These are phyloP conservation scores for Hiodon tergisus DNA, from an alignment of 2,113 vertebrate genomes.

Conservation along the genomic window DNA sequence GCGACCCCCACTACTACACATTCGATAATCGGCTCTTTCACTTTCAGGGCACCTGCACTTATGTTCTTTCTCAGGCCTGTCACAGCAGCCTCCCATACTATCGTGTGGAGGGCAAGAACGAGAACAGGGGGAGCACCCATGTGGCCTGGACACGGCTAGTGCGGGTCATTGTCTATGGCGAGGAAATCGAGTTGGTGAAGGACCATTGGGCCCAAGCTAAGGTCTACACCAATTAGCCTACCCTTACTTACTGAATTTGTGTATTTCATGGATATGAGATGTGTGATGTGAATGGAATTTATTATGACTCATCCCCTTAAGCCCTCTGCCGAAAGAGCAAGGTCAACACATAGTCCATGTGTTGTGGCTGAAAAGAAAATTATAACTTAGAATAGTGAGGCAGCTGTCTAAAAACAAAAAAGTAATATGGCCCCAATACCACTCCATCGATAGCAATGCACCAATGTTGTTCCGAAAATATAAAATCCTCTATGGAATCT, in stretches of 20 bases:
- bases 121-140: conserved; percentile 16
- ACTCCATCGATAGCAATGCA: no score
- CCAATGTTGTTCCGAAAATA: no score
- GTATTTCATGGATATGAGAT: background rate
- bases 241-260: no score
- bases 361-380: no score
- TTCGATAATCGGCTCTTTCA: conserved; percentile 44
- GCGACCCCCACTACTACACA: conserved; percentile 56
- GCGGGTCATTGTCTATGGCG: conserved; percentile 35
- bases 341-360: no score
- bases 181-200: conserved; percentile 42
- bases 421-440: no score
- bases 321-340: background rate
- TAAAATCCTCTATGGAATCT: no score
- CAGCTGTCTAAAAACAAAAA: no score
- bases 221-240: conserved; percentile 33
- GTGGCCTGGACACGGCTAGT: conserved; percentile 47
- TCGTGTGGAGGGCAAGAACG: background rate
- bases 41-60: background rate
- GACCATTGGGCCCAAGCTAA: conserved; percentile 31
- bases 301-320: background rate
- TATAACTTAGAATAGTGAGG: no score
- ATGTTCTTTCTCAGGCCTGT: background rate
- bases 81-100: background rate
- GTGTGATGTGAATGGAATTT: background rate